phyloP scores from a whole-genome alignment of 2,113 vertebrate species.

The Pleuronectes platessa region DNA sequence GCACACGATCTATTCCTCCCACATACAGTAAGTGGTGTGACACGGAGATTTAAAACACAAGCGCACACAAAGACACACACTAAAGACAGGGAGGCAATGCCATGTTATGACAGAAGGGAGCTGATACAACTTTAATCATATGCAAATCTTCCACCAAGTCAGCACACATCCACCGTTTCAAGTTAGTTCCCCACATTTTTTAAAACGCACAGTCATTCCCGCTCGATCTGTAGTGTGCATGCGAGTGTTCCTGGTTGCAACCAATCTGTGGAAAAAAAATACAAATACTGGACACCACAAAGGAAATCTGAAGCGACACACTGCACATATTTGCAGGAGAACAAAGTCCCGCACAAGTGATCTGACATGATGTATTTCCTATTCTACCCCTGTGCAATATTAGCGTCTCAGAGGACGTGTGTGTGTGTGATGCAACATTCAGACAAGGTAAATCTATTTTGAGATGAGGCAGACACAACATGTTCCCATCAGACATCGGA shows the following conservation, averaged over 20 bases:
- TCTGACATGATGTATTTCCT: constrained; percentile 41
- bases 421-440: constrained; percentile 59
- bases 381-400: constrained; percentile 62
- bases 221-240: constrained; percentile 24
- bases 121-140: constrained; percentile 73
- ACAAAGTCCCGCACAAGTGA: constrained; percentile 48
- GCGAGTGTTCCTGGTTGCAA: constrained; percentile 30
- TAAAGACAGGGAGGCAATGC: constrained; percentile 56
- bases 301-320: constrained; percentile 34
- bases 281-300: constrained; percentile 5
- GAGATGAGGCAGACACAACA: constrained; percentile 53
- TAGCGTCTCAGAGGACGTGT: constrained; percentile 38
- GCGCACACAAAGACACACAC: constrained; percentile 37
- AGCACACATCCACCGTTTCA: constrained; percentile 30
- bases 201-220: constrained; percentile 35
- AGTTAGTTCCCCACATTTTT: constrained; percentile 49
- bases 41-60: constrained; percentile 44
- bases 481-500: constrained; percentile 58
- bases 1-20: constrained; percentile 66
- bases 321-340: constrained; percentile 39
- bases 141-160: constrained; percentile 54
- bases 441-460: constrained; percentile 65
- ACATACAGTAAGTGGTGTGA: constrained; percentile 61
- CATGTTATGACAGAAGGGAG: constrained; percentile 49
- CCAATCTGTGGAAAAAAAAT: background rate